These are phyloP conservation scores for Acrocephalus scirpaceus DNA, from an alignment of 2,797 vertebrate species.

Conservation along the genomic window DNA sequence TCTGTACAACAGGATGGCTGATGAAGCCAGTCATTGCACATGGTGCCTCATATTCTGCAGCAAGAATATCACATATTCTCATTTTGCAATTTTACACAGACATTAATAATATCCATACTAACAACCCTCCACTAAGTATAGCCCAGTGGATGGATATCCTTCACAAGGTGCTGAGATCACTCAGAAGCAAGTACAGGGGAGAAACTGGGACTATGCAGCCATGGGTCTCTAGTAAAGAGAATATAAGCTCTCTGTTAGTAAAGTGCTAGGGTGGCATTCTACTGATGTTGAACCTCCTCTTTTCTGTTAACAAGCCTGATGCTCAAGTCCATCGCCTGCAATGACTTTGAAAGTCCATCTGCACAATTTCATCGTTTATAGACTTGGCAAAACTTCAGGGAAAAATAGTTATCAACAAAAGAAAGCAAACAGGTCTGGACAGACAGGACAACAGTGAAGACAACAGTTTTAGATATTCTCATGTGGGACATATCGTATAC, in stretches of 20 bases:
- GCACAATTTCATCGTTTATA: background rate
- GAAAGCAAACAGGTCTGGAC: background rate
- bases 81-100: background rate
- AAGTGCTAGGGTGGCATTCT: background rate
- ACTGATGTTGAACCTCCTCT: background rate
- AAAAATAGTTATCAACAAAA: background rate
- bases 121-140: background rate
- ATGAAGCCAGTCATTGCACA: background rate
- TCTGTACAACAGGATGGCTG: background rate
- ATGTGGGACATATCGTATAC: background rate
- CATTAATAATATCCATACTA: background rate
- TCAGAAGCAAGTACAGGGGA: background rate
- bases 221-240: background rate
- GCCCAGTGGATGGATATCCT: background rate
- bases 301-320: background rate
- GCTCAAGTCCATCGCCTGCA: background rate
- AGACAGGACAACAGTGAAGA: background rate
- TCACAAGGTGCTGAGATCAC: background rate
- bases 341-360: background rate
- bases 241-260: background rate
- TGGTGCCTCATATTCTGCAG: background rate
- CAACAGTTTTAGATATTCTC: background rate
- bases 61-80: background rate
- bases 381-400: background rate
- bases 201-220: rapidly evolving